Evolutionary conservation across 2,888 invertebrate genomes (phyloP).

Genomic region (Cyrtodaria siliqua): DNA sequence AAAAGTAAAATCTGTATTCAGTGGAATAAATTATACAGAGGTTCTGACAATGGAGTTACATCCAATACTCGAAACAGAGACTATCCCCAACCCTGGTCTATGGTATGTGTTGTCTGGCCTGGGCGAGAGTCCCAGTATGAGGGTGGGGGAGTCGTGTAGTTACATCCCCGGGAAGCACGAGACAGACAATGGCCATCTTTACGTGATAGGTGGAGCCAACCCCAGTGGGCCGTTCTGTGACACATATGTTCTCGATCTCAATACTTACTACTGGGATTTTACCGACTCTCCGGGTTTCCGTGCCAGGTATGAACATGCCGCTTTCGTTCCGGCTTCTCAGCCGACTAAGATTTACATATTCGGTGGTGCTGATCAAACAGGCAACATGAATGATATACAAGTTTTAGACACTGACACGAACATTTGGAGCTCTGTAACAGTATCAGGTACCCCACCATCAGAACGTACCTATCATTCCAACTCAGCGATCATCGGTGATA

Average conservation of each 20-base stretch:
- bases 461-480: constrained; percentile 83
- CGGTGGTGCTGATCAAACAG: constrained; percentile 84
- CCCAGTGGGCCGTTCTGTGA: constrained; percentile 84
- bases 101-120: constrained; percentile 84
- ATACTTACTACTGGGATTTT: constrained; percentile 83
- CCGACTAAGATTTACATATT: constrained; percentile 83
- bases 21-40: neutral
- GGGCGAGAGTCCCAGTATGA: constrained; percentile 83
- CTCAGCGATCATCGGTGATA: constrained; percentile 75
- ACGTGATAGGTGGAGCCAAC: constrained; percentile 85
- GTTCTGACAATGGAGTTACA: constrained; percentile 81
- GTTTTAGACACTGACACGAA: constrained; percentile 76
- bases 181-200: constrained; percentile 79
- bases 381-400: constrained; percentile 84
- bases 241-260: constrained; percentile 81
- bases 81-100: constrained; percentile 77
- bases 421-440: constrained; percentile 75
- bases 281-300: constrained; percentile 79
- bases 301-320: constrained; percentile 85
- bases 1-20: no score
- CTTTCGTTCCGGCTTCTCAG: constrained; percentile 74
- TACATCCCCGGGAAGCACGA: constrained; percentile 72
- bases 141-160: constrained; percentile 84
- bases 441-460: constrained; percentile 76
- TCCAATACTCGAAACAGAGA: constrained; percentile 80